Evolutionary conservation across 2,113 vertebrate genomes (phyloP).

Genomic region (Sapajus apella): DNA sequence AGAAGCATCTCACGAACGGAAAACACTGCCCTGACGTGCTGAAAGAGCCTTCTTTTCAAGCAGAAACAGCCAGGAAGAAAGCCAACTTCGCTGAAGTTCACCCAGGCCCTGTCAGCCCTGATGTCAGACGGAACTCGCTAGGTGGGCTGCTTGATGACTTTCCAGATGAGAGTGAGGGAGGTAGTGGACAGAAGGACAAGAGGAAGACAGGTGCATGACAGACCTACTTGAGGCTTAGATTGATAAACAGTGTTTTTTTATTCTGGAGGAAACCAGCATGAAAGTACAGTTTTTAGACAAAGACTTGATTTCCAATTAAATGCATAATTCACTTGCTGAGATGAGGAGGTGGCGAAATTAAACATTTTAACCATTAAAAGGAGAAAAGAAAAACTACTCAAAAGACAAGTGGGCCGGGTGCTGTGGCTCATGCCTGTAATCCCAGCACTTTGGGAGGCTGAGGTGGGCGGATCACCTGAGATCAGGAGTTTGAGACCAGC

Average conservation of each 20-base stretch:
- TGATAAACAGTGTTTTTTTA: neutral
- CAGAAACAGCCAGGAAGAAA: neutral
- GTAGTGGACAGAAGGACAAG: neutral
- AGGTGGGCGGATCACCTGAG: neutral
- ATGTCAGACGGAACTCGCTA: neutral
- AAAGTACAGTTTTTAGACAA: neutral
- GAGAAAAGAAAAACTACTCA: neutral
- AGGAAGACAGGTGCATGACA: neutral
- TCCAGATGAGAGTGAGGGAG: neutral
- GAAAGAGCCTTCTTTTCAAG: neutral
- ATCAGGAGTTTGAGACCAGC: neutral
- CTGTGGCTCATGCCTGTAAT: neutral
- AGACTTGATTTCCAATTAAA: slow-evolving; percentile 8
- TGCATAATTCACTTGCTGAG: neutral
- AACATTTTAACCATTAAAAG: neutral
- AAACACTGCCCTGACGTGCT: slow-evolving; percentile 41
- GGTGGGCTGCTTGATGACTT: neutral
- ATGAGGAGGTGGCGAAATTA: neutral
- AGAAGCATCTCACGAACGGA: neutral
- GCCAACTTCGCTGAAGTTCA: neutral
- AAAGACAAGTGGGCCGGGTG: neutral
- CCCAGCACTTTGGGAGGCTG: neutral
- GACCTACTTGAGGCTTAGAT: neutral
- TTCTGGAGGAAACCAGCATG: neutral
- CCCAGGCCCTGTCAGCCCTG: neutral